Conservation (phyloP, 2,888 invertebrate genomes). For the Chymomyza fuscimana region DNA sequence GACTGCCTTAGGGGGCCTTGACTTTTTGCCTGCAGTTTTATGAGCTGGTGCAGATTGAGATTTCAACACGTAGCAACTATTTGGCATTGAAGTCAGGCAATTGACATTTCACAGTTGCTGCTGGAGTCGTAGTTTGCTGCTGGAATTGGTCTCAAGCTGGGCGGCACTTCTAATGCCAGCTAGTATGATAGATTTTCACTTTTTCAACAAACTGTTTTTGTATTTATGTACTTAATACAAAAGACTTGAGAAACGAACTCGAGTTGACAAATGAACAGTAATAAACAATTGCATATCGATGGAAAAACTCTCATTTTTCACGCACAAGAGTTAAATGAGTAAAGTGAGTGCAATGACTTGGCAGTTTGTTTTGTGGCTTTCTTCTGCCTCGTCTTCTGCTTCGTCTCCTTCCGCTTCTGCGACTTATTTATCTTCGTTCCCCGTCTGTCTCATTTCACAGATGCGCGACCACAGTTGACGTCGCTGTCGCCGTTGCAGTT, state of each 20-base stretch:
- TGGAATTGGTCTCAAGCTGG: background rate
- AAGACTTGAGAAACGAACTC: conserved; percentile 57
- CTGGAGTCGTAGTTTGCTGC: background rate
- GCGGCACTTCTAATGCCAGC: background rate
- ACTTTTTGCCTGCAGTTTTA: conserved; percentile 48
- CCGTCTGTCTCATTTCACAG: conserved; percentile 26
- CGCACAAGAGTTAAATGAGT: background rate
- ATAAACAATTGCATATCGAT: background rate
- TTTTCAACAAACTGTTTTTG: conserved; percentile 7
- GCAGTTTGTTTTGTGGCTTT: conserved; percentile 4
- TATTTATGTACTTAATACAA: conserved; percentile 31
- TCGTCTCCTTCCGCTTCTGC: conserved; percentile 23
- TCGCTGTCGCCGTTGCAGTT: background rate
- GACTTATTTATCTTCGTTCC: conserved; percentile 7
- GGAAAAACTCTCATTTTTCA: background rate
- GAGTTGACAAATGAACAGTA: background rate
- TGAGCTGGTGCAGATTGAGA: conserved; percentile 30
- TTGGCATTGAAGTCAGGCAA: conserved; percentile 56
- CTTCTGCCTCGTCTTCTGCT: conserved; percentile 11
- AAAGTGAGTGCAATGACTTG: conserved; percentile 10
- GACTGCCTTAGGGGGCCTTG: conserved; percentile 38
- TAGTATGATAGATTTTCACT: conserved; percentile 8
- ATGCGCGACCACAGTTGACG: background rate
- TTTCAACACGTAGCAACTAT: conserved; percentile 64
- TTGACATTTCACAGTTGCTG: conserved; percentile 51